Evolutionary conservation across 2,888 invertebrate genomes (phyloP), one percentile per base, ranked within the genome.

Genomic region (Scaptomyza parva): DNA sequence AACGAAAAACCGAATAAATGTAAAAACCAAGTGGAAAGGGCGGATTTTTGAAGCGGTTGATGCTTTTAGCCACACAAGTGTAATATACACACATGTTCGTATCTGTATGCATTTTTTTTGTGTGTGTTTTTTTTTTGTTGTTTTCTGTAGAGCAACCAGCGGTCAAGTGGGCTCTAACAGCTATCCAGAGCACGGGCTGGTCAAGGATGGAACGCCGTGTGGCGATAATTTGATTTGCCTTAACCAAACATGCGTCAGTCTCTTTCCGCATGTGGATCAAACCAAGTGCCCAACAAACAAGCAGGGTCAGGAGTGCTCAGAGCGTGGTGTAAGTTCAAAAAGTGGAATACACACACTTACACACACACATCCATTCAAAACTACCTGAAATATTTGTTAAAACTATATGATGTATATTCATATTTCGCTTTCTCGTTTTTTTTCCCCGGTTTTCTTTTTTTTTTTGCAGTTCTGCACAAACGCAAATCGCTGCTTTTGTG

Each of bases 161-260:
- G 96, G 96, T 6, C 93, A 94, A 50, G 93, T 94, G 37, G 93
- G 94, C 55, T 89, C 92, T 63, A 92, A 93, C 43, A 95, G 95
- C 86, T 94, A 95, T 87, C 94, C 95, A 6, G 95, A 95, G n/a
- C 93, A 96, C 89, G 98, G 98, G 2, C 93, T 99, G 86, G 98
- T 98, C 59, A 94, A 95, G 79, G 98, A 99, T 92, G 99, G 99
- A 20, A 98, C 98, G 14, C 96, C 96, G 39, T 99, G 99, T 92
- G 98, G 97, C 8, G 96, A 97, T 89, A 96, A 96, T 92, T 94
- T 96, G 92, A 96, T 99, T 88, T 99, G 99, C 93, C 94, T 98
- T 88, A 97, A 98, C 93, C 97, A 97, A 92, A 96, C 97, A 53
- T 99, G 98, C 92, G 95, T 95, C 70, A 96, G 95, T 91, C 94